Evolutionary conservation across 2,888 invertebrate genomes (phyloP).

Genomic region (Noctua janthina): DNA sequence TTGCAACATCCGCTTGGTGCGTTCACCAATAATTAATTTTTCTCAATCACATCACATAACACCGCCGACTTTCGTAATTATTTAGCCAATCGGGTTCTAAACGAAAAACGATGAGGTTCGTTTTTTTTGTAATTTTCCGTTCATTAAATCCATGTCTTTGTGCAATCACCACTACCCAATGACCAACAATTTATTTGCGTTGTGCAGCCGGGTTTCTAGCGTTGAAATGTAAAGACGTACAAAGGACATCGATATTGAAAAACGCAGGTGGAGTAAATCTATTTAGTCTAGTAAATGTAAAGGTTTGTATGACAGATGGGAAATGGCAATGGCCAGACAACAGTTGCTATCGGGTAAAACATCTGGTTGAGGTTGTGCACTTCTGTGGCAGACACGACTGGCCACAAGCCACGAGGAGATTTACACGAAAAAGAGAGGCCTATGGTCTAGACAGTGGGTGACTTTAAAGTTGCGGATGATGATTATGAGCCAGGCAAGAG

Average conservation of each 20-base stretch:
- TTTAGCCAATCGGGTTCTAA: conserved; percentile 11
- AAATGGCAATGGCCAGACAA: background rate
- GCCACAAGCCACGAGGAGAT: background rate
- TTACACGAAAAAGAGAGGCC: background rate
- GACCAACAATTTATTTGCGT: background rate
- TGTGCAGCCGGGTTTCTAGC: background rate
- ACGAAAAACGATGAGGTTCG: background rate
- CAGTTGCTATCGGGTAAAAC: background rate
- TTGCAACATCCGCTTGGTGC: conserved; percentile 33
- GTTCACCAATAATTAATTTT: background rate
- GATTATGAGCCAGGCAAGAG: background rate
- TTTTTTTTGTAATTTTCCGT: background rate
- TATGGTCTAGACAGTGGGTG: background rate
- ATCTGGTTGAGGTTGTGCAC: background rate
- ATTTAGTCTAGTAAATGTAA: background rate
- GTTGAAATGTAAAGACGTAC: background rate
- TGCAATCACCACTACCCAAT: background rate
- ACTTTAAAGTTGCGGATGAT: background rate
- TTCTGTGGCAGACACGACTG: background rate
- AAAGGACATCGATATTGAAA: background rate
- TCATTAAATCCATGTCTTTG: background rate
- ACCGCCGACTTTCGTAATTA: background rate
- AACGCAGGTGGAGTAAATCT: background rate
- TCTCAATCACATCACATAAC: background rate
- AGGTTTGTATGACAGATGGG: background rate